Percentiles rank a stretch among this genome's conserved stretches.
phyloP scores from a whole-genome alignment of 92 coral and sea anemone species.

The Heteractis magnifica region DNA sequence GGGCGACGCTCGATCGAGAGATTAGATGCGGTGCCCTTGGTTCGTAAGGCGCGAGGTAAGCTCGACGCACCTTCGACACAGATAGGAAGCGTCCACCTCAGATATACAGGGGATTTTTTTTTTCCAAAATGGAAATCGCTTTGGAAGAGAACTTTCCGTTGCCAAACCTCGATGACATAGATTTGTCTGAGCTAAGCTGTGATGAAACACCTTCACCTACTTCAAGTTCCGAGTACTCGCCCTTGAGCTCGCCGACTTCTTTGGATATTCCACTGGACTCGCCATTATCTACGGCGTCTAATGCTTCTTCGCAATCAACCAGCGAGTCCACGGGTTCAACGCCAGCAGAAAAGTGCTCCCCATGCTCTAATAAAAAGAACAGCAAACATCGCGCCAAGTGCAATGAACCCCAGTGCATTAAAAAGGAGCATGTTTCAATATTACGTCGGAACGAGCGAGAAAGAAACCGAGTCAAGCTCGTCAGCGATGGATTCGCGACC shows the following conservation, averaged over 20 bases:
- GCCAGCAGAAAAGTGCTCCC: constrained; percentile 25
- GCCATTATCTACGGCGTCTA: constrained; percentile 38
- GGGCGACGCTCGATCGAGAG: constrained; percentile 67
- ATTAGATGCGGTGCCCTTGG: constrained; percentile 5
- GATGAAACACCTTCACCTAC: constrained; percentile 67
- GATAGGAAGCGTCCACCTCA: not conserved
- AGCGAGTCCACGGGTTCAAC: constrained; percentile 50
- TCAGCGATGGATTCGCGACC: constrained; percentile 92
- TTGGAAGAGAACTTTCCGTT: constrained; percentile 49
- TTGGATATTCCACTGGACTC: constrained; percentile 46
- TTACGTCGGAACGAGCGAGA: constrained; percentile 92
- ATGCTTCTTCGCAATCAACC: constrained; percentile 43
- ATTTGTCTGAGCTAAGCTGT: constrained; percentile 66
- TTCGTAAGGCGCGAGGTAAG: constrained; percentile 25
- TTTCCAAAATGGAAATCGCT: constrained; percentile 7
- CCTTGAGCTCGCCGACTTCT: constrained; percentile 71
- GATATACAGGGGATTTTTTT: not conserved
- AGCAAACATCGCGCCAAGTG: constrained; percentile 70
- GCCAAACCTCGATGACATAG: constrained; percentile 69
- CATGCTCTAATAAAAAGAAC: constrained; percentile 47
- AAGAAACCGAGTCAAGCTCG: constrained; percentile 85
- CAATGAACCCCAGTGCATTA: constrained; percentile 73
- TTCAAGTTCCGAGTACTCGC: constrained; percentile 65
- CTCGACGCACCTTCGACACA: constrained; percentile 8
- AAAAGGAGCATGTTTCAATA: constrained; percentile 76